Evolutionary conservation across 2,888 invertebrate genomes (phyloP), one percentile per base, ranked within the genome.

Genomic region (Augochlorella aurata): DNA sequence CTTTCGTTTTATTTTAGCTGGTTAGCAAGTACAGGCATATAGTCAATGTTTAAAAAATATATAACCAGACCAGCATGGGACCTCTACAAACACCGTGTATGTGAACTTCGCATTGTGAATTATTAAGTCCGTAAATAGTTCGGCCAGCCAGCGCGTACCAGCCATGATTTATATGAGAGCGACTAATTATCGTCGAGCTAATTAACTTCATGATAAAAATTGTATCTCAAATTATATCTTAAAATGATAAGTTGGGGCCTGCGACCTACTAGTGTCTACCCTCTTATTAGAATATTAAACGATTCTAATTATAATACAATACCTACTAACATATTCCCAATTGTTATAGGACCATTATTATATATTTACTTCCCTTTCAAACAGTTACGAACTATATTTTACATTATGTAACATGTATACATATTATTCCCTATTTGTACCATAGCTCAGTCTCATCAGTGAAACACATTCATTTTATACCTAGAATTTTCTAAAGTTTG

Each of bases 41-140:
- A 67, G n/a, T 68, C 68, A 68, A 29, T 68, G 67, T 67, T 49
- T 29, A 50, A 73, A 73, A 50, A 21, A 12, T 18, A 65, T 38
- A 44, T 4, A 3, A 14, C 38, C 38, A 0, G 58, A 1, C 9
- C n/a, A 21, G 16, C 63, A 16, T 16, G 72, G 21, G n/a, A 63
- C 24, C 21, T n/a, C 5, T 50, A 73, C 50, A 38, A 49, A 65
- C 24, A 49, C 29, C 9, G n/a, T 29, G 49, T 16, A 45, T 29
- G 45, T 14, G 61, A 73, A 50, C 49, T 73, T 54, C n/a, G 49
- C 49, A 50, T 65, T 29, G 63, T 50, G 50, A 73, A 73, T 73
- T 44, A 73, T 73, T 73, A 65, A 49, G 24, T n/a, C 7, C 72
- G 29, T 72, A 72, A 71, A 71, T 72, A 61, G 49, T 29, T 4